Base-by-base conservation (phyloP, 1,140 invertebrate species). In the Diorhabda carinulata region DNA sequence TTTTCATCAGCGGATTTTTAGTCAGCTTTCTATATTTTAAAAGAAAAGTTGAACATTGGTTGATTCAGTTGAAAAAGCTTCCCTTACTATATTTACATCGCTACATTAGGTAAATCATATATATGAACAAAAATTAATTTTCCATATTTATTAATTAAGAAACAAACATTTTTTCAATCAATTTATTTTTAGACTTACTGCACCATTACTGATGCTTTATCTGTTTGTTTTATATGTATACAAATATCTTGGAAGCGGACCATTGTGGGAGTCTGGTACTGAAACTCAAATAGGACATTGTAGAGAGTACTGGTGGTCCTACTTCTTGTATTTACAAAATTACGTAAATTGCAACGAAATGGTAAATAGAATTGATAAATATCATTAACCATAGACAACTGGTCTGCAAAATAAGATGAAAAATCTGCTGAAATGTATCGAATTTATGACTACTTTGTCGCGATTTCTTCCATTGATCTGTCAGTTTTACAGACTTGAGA, bases 241-340 rank as follows among this genome's bases (percentile, higher is more conserved):
- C 52, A 43, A 56, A 66, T 64, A 45, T 25, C 56, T 75, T 7
- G 71, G 71, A 0, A 58, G 64, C 7, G 75, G 76, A 7, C 76
- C 76, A 10, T 42, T 74, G 2, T 76, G 68, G 69, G 59, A 65
- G 41, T 3, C 44, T 5, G 52, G 61, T 10, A 41, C 61, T 9
- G 8, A 68, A 9, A 44, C 57, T 2, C 40, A 71, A 43, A 59
- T 56, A 47, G 10, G 62, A 2, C 42, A 69, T n/a, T 78, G 77
- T 66, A 52, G 59, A 47, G 68, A 76, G 4, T 63, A 72, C 40
- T 78, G 77, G 77, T 77, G 73, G 74, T 66, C 65, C 3, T 76
- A 68, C 45, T 76, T 78, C 56, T 66, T 75, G 7, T 78, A 74
- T 62, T 57, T 77, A 25, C 77, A 78, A 61, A 78, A 78, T 70